Percentiles rank a stretch among this genome's conserved stretches.
phyloP scores from a whole-genome alignment of 2,797 vertebrate genomes.

The Anguilla obscura region DNA sequence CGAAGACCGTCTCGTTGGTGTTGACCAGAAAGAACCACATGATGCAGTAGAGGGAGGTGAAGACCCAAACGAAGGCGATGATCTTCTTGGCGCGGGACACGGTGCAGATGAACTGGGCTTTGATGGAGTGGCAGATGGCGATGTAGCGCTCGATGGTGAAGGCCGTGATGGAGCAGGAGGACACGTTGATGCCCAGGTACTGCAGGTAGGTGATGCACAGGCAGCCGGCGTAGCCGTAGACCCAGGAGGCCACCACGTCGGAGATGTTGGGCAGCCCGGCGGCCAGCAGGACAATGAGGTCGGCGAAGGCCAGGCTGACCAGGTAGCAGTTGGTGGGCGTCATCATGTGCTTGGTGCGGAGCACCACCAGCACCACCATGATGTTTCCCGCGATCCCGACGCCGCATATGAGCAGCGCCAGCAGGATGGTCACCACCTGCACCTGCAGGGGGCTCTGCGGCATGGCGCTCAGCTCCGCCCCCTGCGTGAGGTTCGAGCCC shows the following conservation, averaged over 20 bases:
- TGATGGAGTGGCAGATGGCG: slow-evolving; percentile 85
- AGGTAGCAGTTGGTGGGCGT: slow-evolving; percentile 89
- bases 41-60: slow-evolving; percentile 81
- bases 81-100: slow-evolving; percentile 84
- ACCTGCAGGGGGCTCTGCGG: slow-evolving; percentile 74
- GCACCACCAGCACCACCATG: slow-evolving; percentile 85
- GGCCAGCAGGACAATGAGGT: slow-evolving; percentile 83
- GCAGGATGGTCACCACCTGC: slow-evolving; percentile 78
- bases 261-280: slow-evolving; percentile 85
- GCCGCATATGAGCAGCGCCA: slow-evolving; percentile 80
- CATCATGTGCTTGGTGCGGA: slow-evolving; percentile 84
- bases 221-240: slow-evolving; percentile 83
- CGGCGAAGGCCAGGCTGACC: slow-evolving; percentile 84
- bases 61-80: slow-evolving; percentile 81
- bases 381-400: slow-evolving; percentile 81
- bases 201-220: slow-evolving; percentile 88
- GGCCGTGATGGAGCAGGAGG: slow-evolving; percentile 83
- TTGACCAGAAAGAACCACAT: slow-evolving; percentile 92
- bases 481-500: slow-evolving; percentile 38
- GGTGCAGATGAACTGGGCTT: slow-evolving; percentile 82
- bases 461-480: slow-evolving; percentile 65
- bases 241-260: slow-evolving; percentile 78
- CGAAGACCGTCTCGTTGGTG: slow-evolving; percentile 74
- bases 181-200: slow-evolving; percentile 86
- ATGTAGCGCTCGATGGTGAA: slow-evolving; percentile 87